Conservation (phyloP, 2,797 vertebrate species). For the Ataeniobius toweri region DNA sequence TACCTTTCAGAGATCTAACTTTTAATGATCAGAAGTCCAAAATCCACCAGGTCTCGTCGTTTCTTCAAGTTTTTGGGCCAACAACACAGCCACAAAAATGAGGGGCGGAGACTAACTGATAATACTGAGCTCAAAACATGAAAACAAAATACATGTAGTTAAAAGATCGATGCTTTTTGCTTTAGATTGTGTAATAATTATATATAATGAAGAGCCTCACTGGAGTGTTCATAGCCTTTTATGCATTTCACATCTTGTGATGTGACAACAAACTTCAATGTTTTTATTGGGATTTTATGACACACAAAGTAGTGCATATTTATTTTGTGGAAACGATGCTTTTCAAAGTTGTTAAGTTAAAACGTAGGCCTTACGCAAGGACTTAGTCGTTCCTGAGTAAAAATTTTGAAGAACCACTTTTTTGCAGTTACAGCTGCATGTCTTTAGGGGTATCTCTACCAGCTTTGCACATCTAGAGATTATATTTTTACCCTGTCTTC, state of each 20-base stretch:
- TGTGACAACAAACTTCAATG: not conserved
- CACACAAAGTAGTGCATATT: not conserved
- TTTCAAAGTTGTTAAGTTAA: not conserved
- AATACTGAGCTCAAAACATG: constrained; percentile 35
- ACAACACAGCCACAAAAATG: constrained; percentile 56
- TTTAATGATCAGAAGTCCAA: constrained; percentile 39
- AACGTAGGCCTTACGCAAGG: not conserved
- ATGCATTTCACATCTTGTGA: not conserved
- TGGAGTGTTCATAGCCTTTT: not conserved
- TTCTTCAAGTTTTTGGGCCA: constrained; percentile 82
- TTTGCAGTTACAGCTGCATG: not conserved
- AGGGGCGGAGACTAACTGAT: constrained; percentile 78
- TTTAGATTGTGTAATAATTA: not conserved
- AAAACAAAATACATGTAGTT: constrained; percentile 3
- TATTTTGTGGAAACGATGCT: not conserved
- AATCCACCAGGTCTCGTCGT: constrained; percentile 68
- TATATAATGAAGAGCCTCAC: not conserved
- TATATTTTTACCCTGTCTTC: no score
- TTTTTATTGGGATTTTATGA: not conserved
- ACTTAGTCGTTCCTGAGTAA: not conserved
- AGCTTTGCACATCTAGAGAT: not conserved
- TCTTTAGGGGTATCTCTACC: not conserved
- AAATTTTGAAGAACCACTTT: not conserved
- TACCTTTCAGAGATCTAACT: constrained; percentile 66
- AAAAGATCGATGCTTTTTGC: not conserved